phyloP scores from a whole-genome alignment of 2,888 invertebrate genomes.

The Volucella zonaria region DNA sequence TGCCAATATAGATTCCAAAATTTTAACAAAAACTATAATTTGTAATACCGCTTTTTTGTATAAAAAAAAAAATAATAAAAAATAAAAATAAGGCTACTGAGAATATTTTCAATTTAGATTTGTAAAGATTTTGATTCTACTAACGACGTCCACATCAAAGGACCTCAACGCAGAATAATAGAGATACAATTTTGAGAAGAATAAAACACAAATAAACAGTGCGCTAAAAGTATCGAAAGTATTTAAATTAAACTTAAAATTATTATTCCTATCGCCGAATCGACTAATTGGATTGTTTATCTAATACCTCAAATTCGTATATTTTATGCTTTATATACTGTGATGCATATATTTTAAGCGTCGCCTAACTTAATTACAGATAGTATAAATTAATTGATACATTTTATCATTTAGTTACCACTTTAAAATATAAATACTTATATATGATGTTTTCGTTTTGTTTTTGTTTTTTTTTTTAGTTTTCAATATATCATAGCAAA shows the following conservation, averaged over 20 bases:
- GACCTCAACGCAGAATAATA: background rate
- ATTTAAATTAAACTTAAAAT: conserved; percentile 29
- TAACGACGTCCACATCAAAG: background rate
- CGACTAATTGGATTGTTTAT: conserved; percentile 48
- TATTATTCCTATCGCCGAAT: conserved; percentile 22
- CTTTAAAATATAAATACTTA: conserved; percentile 40
- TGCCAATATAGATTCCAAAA: background rate
- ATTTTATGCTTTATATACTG: conserved; percentile 14
- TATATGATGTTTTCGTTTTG: conserved; percentile 32
- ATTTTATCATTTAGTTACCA: conserved; percentile 34
- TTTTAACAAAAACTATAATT: conserved; percentile 21
- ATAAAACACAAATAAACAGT: conserved; percentile 17
- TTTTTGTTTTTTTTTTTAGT: background rate
- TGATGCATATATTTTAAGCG: conserved; percentile 9
- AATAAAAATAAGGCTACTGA: conserved; percentile 26
- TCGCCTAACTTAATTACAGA: conserved; percentile 47
- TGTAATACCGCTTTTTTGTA: conserved; percentile 10
- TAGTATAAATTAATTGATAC: conserved; percentile 41
- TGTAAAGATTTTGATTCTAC: conserved; percentile 4
- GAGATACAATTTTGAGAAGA: conserved; percentile 1
- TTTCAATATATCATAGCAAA: conserved; percentile 54
- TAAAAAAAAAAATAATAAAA: conserved; percentile 6
- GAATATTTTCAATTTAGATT: conserved; percentile 34
- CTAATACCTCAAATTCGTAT: conserved; percentile 43
- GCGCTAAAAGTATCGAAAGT: conserved; percentile 17